A percentile compares a stretch with the other conserved stretches of the same genome.
These are phyloP conservation scores for Chelonia mydas DNA, from an alignment of 2,797 vertebrate genomes.

Conservation along the genomic window DNA sequence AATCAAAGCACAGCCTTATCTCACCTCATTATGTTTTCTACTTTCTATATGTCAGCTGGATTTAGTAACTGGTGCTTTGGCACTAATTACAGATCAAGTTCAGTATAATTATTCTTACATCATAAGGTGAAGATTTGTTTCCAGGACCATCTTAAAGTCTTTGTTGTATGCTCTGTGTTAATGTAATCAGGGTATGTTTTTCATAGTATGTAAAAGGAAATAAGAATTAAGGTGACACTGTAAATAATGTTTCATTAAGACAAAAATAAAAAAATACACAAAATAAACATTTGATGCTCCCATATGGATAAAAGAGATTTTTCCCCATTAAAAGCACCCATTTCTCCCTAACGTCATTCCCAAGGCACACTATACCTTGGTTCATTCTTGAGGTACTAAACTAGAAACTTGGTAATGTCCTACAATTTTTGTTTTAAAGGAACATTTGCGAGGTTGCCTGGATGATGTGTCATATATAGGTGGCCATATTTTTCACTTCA, in stretches of 20 bases:
- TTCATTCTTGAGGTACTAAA: not conserved
- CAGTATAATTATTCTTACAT: conserved; percentile 44
- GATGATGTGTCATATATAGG: not conserved
- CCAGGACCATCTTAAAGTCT: conserved; percentile 49
- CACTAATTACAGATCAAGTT: conserved; percentile 57
- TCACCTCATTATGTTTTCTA: conserved; percentile 10
- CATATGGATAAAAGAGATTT: not conserved
- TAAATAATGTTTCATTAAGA: conserved; percentile 23
- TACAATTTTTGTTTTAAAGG: not conserved
- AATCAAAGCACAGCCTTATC: conserved; percentile 22
- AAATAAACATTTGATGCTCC: not conserved
- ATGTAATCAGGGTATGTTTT: conserved; percentile 16
- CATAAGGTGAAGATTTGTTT: conserved; percentile 45
- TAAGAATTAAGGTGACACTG: not conserved
- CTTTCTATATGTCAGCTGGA: conserved; percentile 31
- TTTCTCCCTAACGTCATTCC: not conserved
- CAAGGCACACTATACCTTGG: not conserved
- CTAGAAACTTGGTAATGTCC: not conserved
- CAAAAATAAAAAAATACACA: conserved; percentile 4
- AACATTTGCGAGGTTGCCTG: not conserved
- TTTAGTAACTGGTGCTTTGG: conserved; percentile 63
- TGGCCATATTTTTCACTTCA: not conserved
- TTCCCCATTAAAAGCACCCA: not conserved
- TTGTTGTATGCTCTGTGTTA: conserved; percentile 10
- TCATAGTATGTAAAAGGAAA: conserved; percentile 31